phyloP scores from a whole-genome alignment of 2,797 vertebrate species.

The Cyprinella venusta region DNA sequence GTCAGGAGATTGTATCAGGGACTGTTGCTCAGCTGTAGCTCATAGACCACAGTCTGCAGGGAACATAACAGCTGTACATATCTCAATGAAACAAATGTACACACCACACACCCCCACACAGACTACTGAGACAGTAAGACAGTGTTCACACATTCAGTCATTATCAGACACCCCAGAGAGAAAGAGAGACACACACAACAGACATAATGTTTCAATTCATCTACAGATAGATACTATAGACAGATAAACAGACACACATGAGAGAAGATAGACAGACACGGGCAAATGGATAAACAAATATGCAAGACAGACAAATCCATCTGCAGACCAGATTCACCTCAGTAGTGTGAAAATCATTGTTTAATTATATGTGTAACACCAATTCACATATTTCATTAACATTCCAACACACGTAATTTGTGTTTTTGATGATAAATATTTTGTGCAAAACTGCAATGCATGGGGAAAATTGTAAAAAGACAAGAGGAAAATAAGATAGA shows the following conservation, averaged over 20 bases:
- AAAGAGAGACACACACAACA: background rate
- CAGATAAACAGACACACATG: background rate
- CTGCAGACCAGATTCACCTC: background rate
- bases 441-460: constrained; percentile 47
- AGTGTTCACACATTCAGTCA: constrained; percentile 33
- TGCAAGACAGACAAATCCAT: background rate
- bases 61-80: constrained; percentile 42
- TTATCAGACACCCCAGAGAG: background rate
- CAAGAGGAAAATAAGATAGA: background rate
- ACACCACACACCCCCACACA: constrained; percentile 14
- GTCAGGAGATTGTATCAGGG: constrained; percentile 14
- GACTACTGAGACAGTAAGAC: constrained; percentile 15
- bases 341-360: constrained; percentile 43
- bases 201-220: background rate
- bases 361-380: constrained; percentile 41
- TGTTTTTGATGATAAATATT: constrained; percentile 17
- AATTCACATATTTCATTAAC: constrained; percentile 15
- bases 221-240: background rate
- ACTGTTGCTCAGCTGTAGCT: constrained; percentile 37
- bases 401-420: constrained; percentile 17
- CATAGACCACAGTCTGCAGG: constrained; percentile 18
- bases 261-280: background rate
- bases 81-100: constrained; percentile 16
- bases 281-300: background rate
- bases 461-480: background rate